These are phyloP conservation scores for Megathymus violae DNA, from an alignment of 1,140 invertebrate species.

Conservation along the genomic window DNA sequence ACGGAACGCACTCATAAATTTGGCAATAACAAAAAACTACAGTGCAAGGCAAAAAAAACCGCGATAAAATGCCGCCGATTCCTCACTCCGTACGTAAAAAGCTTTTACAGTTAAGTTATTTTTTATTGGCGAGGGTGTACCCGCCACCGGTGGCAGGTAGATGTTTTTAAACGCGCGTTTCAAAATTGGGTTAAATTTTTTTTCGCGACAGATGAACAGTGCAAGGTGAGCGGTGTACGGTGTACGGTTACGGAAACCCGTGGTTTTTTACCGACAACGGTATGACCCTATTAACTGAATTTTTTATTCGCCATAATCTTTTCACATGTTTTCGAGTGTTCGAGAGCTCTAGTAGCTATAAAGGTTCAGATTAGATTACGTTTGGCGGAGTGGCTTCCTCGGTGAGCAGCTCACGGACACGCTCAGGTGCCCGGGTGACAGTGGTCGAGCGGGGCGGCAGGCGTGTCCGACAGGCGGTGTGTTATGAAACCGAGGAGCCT, in stretches of 20 bases:
- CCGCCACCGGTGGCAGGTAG: conserved; percentile 71
- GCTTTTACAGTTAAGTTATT: conserved; percentile 64
- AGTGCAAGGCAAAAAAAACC: conserved; percentile 52
- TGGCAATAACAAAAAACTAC: conserved; percentile 55
- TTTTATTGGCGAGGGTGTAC: conserved; percentile 56
- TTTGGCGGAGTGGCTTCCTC: neutral
- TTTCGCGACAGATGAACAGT: conserved; percentile 60
- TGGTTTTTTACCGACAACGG: conserved; percentile 60
- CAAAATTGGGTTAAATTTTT: conserved; percentile 79
- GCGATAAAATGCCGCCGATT: conserved; percentile 59
- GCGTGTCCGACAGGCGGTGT: conserved; percentile 48
- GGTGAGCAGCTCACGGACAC: neutral
- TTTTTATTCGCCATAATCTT: conserved; percentile 63
- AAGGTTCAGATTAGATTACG: conserved; percentile 6
- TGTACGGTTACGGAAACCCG: conserved; percentile 76
- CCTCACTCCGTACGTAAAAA: conserved; percentile 38
- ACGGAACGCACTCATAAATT: conserved; percentile 61
- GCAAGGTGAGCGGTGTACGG: conserved; percentile 78
- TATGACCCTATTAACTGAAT: conserved; percentile 68
- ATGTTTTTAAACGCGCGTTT: conserved; percentile 62
- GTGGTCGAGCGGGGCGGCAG: conserved; percentile 40
- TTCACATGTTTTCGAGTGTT: conserved; percentile 67
- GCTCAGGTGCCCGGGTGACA: conserved; percentile 44
- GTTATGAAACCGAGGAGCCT: conserved; percentile 67
- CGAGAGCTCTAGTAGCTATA: conserved; percentile 10